Percentiles rank a stretch among this genome's conserved stretches.
Conservation (phyloP, 2,888 invertebrate genomes). For the Syritta pipiens region DNA sequence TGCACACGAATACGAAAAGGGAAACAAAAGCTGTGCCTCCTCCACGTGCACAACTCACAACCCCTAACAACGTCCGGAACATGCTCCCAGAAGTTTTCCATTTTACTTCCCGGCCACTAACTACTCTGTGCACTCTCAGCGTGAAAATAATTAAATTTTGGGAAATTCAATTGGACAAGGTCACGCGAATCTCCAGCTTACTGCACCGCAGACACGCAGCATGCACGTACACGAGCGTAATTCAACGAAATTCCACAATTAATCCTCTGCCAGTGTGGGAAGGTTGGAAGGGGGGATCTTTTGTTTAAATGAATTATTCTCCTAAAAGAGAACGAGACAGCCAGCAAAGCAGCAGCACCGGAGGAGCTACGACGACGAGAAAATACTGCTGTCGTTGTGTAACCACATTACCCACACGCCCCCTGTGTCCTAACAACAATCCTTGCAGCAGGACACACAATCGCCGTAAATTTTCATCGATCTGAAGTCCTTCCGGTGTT, state of each 20-base stretch:
- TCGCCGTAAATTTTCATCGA: slow-evolving; percentile 66
- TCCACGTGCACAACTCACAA: not conserved
- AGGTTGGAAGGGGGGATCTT: slow-evolving; percentile 47
- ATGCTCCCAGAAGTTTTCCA: slow-evolving; percentile 2
- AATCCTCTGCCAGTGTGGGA: too few relatives aligned
- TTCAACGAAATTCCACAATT: slow-evolving; percentile 55
- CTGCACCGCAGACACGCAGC: slow-evolving; percentile 24
- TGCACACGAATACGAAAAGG: not conserved
- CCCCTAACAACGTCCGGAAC: slow-evolving; percentile 1
- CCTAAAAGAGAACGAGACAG: not conserved
- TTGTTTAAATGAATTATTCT: slow-evolving; percentile 66
- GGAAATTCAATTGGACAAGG: slow-evolving; percentile 71
- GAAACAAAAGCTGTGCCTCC: slow-evolving; percentile 25
- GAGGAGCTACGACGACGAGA: not conserved
- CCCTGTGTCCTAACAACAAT: slow-evolving; percentile 39
- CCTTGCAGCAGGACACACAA: slow-evolving; percentile 50
- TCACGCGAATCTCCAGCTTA: slow-evolving; percentile 67
- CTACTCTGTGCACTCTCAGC: slow-evolving; percentile 43
- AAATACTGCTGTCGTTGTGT: slow-evolving; percentile 25
- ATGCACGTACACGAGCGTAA: slow-evolving; percentile 32
- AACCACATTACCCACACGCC: slow-evolving; percentile 44
- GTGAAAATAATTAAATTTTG: slow-evolving; percentile 66
- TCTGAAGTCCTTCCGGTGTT: slow-evolving; percentile 76
- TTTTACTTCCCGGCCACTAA: slow-evolving; percentile 21
- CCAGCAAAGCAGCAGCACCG: too few relatives aligned